Evolutionary conservation across 2,113 vertebrate genomes (phyloP), one percentile per base, ranked within the genome.

Genomic region (Corvus hawaiiensis): DNA sequence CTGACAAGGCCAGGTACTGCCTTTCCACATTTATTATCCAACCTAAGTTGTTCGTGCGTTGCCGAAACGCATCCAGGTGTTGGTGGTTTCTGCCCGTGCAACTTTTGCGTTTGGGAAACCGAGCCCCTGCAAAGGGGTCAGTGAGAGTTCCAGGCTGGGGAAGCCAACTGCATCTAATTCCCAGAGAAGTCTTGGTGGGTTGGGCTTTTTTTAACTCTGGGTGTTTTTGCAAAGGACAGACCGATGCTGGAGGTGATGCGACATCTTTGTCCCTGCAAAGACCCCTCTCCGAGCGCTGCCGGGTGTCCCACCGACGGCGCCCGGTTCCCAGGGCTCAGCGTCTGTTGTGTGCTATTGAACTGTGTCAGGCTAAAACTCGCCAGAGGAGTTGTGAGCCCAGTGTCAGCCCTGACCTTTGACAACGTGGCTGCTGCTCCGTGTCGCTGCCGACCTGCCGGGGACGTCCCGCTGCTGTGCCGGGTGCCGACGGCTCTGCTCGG

Each of bases 141-240:
- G 21, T 8, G 27, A 30, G 13, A 6, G 16, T 16, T 59, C 52
- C 55, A 46, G 46, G 7, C 13, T 3, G 15, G 46, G 10, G 26
- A 49, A 77, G 22, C 5, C 2, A 41, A 32, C 43, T 43, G 14
- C 49, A 27, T 11, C 33, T 16, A n/a, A 37, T 17, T 14, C 26
- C 26, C 26, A 23, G 59, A 23, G 55, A 74, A 82, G 43, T 39
- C 52, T 14, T 19, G n/a, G 16, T 10, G 44, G 10, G 8, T 8
- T 20, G 37, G 13, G 46, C 9, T 54, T 16, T 46, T 46, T 26
- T 24, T 7, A 49, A 66, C 76, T 80, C 90, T 48, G 87, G 76
- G 89, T 91, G 46, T 73, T 97, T 96, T 85, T 87, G 86, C 95
- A 84, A 92, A 86, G 55, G 90, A 37, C 35, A 71, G 72, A 56